phyloP scores from a whole-genome alignment of 2,888 invertebrate species.

The Deilephila porcellus region DNA sequence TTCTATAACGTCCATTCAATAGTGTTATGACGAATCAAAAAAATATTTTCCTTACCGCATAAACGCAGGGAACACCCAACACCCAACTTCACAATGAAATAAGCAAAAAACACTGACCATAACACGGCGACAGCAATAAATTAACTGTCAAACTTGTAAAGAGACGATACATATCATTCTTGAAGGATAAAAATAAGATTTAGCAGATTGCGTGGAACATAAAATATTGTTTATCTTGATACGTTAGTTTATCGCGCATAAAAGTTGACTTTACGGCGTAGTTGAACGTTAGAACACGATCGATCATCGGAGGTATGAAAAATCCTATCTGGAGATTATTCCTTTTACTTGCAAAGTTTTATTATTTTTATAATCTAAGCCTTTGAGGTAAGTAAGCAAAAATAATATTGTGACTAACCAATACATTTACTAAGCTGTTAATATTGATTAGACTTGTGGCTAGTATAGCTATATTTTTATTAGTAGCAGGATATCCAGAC shows the following conservation, averaged over 20 bases:
- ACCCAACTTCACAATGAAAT: conserved; percentile 17
- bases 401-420: too few relatives aligned
- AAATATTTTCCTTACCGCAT: conserved; percentile 11
- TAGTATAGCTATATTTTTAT: too few relatives aligned
- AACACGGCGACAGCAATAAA: conserved; percentile 61
- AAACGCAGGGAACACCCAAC: not conserved
- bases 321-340: conserved; percentile 45
- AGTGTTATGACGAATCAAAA: conserved; percentile 19
- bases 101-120: conserved; percentile 65
- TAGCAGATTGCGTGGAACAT: conserved; percentile 75
- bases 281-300: conserved; percentile 66
- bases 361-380: conserved; percentile 30
- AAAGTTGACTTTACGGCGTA: conserved; percentile 72
- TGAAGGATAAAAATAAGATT: conserved; percentile 73
- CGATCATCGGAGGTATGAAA: conserved; percentile 60
- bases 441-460: too few relatives aligned
- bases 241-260: conserved; percentile 77
- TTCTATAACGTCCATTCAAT: conserved; percentile 35
- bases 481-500: too few relatives aligned
- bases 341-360: conserved; percentile 35
- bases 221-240: conserved; percentile 82
- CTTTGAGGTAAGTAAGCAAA: not conserved
- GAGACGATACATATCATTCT: conserved; percentile 36
- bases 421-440: too few relatives aligned
- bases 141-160: conserved; percentile 65